Conservation (phyloP, 2,888 invertebrate species). For the Drosophila algonquin region DNA sequence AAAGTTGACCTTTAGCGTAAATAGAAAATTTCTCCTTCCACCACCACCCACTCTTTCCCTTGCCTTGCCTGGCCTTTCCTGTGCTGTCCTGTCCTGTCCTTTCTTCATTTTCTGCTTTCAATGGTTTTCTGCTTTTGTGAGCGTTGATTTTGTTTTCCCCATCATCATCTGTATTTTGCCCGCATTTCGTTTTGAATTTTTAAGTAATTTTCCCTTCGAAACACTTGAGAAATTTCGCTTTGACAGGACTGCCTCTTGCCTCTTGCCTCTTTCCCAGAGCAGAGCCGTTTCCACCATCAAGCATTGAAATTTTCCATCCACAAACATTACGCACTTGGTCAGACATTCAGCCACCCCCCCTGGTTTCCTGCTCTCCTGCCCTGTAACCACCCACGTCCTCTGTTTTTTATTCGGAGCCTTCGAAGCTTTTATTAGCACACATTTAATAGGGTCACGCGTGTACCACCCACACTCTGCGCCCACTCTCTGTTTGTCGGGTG, state of each 20-base stretch:
- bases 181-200: slow-evolving; percentile 66
- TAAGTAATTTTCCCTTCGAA: slow-evolving; percentile 65
- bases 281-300: not conserved
- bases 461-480: slow-evolving; percentile 45
- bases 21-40: slow-evolving; percentile 45
- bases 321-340: slow-evolving; percentile 52
- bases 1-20: slow-evolving; percentile 75
- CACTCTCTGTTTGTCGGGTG: not conserved
- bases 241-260: not conserved
- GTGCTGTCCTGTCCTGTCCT: not conserved
- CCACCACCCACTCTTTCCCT: not conserved
- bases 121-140: slow-evolving; percentile 52
- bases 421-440: slow-evolving; percentile 77
- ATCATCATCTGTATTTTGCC: slow-evolving; percentile 43
- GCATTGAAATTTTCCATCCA: slow-evolving; percentile 37
- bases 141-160: slow-evolving; percentile 70
- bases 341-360: slow-evolving; percentile 17
- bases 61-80: too few species aligned
- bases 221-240: slow-evolving; percentile 43
- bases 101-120: slow-evolving; percentile 3
- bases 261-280: not conserved
- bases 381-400: slow-evolving; percentile 12
- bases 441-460: slow-evolving; percentile 80
- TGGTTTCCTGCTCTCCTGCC: not conserved
- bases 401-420: slow-evolving; percentile 65